phyloP scores from a whole-genome alignment of 2,888 invertebrate species.

The Chrysotoxum bicinctum region DNA sequence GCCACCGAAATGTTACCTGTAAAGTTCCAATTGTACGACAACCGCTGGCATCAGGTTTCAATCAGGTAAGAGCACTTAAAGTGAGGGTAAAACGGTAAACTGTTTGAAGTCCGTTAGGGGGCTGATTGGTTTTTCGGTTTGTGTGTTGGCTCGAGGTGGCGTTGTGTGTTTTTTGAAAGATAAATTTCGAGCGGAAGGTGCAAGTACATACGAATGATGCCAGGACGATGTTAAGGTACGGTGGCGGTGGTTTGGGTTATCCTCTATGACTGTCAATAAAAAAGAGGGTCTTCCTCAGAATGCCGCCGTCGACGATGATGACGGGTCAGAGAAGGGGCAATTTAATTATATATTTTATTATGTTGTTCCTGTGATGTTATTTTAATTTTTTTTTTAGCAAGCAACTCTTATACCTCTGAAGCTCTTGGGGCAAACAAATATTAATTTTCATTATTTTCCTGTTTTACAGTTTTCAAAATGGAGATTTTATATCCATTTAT shows the following conservation, averaged over 20 bases:
- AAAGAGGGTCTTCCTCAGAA: not conserved
- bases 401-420: constrained; percentile 46
- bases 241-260: not conserved
- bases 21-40: constrained; percentile 81
- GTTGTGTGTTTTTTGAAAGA: constrained; percentile 19
- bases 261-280: constrained; percentile 4
- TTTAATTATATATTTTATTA: constrained; percentile 67
- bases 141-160: constrained; percentile 22
- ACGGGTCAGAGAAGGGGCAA: not conserved
- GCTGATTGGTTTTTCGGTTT: not conserved
- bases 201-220: constrained; percentile 12
- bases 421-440: constrained; percentile 30
- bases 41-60: constrained; percentile 82
- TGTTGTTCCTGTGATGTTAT: constrained; percentile 51
- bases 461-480: constrained; percentile 79
- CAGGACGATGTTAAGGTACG: constrained; percentile 55
- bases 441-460: constrained; percentile 65
- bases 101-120: constrained; percentile 7
- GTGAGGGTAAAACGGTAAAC: not conserved
- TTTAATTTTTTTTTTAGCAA: constrained; percentile 59
- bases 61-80: constrained; percentile 79
- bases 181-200: not conserved
- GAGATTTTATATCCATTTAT: constrained; percentile 81
- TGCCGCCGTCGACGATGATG: not conserved
- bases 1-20: constrained; percentile 81